Conservation (phyloP, 2,113 vertebrate genomes). For the Vireo altiloquus region DNA sequence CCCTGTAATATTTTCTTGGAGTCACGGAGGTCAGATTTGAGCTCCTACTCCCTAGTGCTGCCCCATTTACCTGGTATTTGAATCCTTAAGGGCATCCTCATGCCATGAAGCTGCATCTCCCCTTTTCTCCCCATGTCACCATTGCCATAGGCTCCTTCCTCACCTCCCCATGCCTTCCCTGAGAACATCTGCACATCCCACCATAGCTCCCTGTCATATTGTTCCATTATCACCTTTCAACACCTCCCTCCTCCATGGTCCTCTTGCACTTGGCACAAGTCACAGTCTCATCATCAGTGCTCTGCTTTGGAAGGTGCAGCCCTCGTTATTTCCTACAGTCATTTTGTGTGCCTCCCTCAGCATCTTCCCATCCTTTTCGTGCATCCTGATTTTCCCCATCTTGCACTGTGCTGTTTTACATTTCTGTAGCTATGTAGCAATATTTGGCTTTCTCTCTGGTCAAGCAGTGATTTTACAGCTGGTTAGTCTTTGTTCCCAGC, state of each 20-base stretch:
- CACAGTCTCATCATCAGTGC: neutral
- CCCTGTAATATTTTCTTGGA: neutral
- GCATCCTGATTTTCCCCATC: neutral
- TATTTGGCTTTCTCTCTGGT: neutral
- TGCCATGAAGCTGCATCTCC: neutral
- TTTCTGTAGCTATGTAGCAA: neutral
- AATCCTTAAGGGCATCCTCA: neutral
- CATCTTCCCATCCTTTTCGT: neutral
- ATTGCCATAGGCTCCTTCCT: neutral
- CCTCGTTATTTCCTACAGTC: neutral
- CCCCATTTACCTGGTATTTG: neutral
- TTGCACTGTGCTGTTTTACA: neutral
- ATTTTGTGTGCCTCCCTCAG: neutral
- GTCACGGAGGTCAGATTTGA: neutral
- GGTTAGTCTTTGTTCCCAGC: neutral
- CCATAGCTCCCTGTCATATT: neutral
- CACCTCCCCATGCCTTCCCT: neutral
- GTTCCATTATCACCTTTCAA: neutral
- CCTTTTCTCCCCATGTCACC: neutral
- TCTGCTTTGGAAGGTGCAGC: neutral
- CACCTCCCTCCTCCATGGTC: neutral
- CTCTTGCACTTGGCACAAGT: neutral
- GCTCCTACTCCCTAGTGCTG: neutral
- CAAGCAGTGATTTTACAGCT: neutral
- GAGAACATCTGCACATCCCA: neutral